Evolutionary conservation across 2,797 vertebrate genomes (phyloP).

Genomic region (Pipistrellus pipistrellus): DNA sequence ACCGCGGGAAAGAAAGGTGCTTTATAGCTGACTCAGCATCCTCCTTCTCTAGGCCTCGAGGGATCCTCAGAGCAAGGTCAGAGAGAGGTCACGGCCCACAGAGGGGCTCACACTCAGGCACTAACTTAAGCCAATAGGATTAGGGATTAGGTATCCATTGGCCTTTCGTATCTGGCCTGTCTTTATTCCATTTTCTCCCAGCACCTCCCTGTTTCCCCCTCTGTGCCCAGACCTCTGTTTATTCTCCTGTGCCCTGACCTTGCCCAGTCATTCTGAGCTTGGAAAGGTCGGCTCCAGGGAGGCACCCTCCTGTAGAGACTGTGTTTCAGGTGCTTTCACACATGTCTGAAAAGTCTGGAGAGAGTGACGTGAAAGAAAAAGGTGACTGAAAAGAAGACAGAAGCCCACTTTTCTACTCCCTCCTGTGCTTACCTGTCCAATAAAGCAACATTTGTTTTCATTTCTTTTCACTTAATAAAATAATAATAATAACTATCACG

Average conservation of each 20-base stretch:
- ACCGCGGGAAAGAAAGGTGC: accelerated
- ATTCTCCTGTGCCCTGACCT: neutral
- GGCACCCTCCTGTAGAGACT: neutral
- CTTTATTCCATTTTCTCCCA: neutral
- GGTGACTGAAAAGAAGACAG: neutral
- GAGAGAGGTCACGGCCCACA: neutral
- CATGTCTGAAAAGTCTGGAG: neutral
- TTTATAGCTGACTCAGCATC: neutral
- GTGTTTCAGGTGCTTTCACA: neutral
- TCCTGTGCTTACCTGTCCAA: neutral
- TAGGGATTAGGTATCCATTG: neutral
- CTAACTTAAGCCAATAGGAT: neutral
- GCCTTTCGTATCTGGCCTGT: neutral
- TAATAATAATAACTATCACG: neutral
- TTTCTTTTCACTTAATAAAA: neutral
- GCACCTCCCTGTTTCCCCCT: too few species aligned
- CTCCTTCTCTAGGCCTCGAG: neutral
- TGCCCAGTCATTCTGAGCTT: neutral
- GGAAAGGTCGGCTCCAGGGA: neutral
- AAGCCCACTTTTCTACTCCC: neutral
- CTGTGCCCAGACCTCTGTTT: neutral
- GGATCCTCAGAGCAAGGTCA: neutral
- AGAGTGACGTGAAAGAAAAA: neutral
- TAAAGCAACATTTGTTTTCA: neutral
- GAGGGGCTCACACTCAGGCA: neutral